Evolutionary conservation across 2,113 vertebrate genomes (phyloP), one percentile per base, ranked within the genome.

Genomic region (Sturnira hondurensis): DNA sequence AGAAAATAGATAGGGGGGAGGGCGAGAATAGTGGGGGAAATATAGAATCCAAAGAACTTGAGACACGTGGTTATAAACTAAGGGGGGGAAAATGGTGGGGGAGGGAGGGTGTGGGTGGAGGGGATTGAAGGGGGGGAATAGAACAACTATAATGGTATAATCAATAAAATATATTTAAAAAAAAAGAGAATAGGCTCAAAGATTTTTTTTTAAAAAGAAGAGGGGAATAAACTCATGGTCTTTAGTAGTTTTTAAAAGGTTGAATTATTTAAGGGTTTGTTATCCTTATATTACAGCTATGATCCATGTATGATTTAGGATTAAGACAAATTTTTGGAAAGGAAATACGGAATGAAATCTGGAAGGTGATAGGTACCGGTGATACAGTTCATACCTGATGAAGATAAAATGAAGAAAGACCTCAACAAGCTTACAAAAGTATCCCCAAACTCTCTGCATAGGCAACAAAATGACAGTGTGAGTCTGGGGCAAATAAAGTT

Each of bases 261-360:
- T 26, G 2, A 45, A n/a, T 93, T 86, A 38, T 54, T 76, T n/a
- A 67, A 83, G 61, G 11, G n/a, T 31, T 7, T 45, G 31, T 92
- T 86, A 26, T 61, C 31, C n/a, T 73, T 67, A 52, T 56, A 38
- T 24, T 50, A 38, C 31, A 82, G 54, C 16, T 81, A 89, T 81
- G 89, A 12, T 50, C 84, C 38, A 71, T 95, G 2, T 17, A 73
- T 91, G 54, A 84, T 67, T 95, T 96, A 90, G 26, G n/a, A 77
- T 56, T 84, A 78, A 74, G 83, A 43, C 43, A 33, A n/a, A 45
- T 54, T 96, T 86, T 76, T 80, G n/a, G 26, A 92, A 88, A 77
- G 47, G 15, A 94, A 92, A 52, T 73, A 73, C n/a, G 90, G 71
- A 97, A 86, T 54, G 38, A 77, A 95, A 82, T 86, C 73, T 58